These are phyloP conservation scores for Malacoraja senta DNA, from an alignment of 2,797 vertebrate species.

Conservation along the genomic window DNA sequence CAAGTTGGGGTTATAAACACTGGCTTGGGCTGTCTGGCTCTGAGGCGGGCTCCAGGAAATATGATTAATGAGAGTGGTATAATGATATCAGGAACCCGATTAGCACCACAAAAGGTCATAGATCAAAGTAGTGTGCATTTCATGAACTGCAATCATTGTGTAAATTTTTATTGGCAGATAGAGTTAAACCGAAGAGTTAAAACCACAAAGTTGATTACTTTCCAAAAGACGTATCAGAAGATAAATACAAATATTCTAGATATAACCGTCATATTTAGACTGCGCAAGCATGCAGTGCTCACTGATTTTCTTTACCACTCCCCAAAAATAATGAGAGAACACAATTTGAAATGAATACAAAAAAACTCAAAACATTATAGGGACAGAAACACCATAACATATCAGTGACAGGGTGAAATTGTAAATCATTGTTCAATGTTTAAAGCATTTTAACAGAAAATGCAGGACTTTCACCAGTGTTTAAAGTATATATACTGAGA, in stretches of 20 bases:
- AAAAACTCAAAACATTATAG: not conserved
- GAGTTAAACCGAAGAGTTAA: constrained; percentile 53
- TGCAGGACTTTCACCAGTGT: not conserved
- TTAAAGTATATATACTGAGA: not conserved
- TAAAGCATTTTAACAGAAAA: not conserved
- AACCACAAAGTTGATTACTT: constrained; percentile 27
- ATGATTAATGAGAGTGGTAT: constrained; percentile 92
- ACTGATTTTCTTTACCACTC: not conserved
- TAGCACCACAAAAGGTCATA: constrained; percentile 89
- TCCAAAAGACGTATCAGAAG: constrained; percentile 37
- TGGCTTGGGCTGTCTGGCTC: constrained; percentile 64
- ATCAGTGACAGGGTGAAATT: not conserved
- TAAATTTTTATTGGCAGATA: constrained; percentile 56
- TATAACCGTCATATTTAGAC: not conserved
- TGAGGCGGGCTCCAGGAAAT: constrained; percentile 69
- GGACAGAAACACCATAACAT: not conserved
- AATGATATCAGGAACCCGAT: constrained; percentile 89
- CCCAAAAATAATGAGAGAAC: not conserved
- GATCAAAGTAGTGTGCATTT: constrained; percentile 71
- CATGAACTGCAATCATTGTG: constrained; percentile 57
- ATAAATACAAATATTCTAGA: constrained; percentile 22
- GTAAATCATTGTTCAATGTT: not conserved
- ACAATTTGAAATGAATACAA: not conserved
- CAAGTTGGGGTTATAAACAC: constrained; percentile 61
- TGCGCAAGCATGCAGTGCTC: not conserved